Evolutionary conservation across 2,888 invertebrate species (phyloP), one percentile per base, ranked within the genome.

Genomic region (Xestia ashworthii): DNA sequence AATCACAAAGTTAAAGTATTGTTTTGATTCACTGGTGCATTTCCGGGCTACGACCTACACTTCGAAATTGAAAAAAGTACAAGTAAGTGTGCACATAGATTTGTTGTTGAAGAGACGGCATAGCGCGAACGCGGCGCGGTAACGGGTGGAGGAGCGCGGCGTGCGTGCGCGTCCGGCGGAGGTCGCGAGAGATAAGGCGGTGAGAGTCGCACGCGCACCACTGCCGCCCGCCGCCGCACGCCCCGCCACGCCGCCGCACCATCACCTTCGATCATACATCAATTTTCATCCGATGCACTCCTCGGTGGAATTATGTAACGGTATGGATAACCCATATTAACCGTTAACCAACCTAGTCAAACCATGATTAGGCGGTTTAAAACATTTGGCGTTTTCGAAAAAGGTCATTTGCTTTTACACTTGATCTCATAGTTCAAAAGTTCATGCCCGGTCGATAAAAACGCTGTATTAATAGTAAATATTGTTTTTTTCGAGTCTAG

Each of bases 151-250:
- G 89, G 92, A 92, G 93, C 95, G 94, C 94, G 92, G 93, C 91
- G 92, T 88, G 93, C 94, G 95, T 96, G 95, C 96, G 96, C 96
- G 96, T 95, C 94, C 95, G 93, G 93, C 96, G 96, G 96, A 96
- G 96, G 96, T 96, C 96, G 96, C 96, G 95, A 93, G 94, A 96
- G 96, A 96, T 96, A 96, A 96, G 96, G 93, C 94, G 95, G 96
- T 94, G 96, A 96, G 96, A 96, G 96, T 93, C 96, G 95, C 94
- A 94, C 91, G 95, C 96, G 95, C 95, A 93, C 89, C 90, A 91
- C 93, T 81, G 91, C 91, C 90, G 91, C 89, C 90, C 92, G 90
- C 91, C 92, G 90, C 91, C 92, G 80, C 93, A 91, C 94, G 92
- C 93, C 93, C 90, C 92, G 90, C 93, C 93, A 92, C 90, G 90